Evolutionary conservation across 2,797 vertebrate species (phyloP).

Genomic region (Astyanax mexicanus): DNA sequence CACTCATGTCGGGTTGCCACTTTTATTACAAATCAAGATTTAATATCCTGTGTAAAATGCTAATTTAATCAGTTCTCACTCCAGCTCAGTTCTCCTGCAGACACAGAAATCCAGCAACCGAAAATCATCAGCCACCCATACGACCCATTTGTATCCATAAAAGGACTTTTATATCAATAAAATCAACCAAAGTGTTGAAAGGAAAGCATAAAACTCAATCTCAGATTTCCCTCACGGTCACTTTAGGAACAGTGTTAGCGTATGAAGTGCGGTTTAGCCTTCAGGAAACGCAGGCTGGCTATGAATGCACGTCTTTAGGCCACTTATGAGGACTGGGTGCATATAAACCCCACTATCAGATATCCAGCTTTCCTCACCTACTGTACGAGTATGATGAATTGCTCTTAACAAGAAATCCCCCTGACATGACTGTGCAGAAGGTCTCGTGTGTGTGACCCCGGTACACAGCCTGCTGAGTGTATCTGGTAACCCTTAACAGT

Average conservation of each 20-base stretch:
- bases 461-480: conserved; percentile 41
- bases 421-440: conserved; percentile 24
- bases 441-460: conserved; percentile 41
- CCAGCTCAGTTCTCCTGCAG: not conserved
- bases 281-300: conserved; percentile 3
- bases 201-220: conserved; percentile 29
- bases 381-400: conserved; percentile 39
- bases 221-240: conserved; percentile 21
- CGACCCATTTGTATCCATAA: not conserved
- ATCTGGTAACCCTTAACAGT: conserved; percentile 23
- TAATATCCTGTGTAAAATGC: not conserved
- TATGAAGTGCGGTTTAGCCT: conserved; percentile 18
- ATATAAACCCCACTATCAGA: conserved; percentile 26
- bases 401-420: conserved; percentile 26
- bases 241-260: not conserved
- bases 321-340: not conserved
- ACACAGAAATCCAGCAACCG: not conserved
- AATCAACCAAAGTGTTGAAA: conserved; percentile 5
- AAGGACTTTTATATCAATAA: not conserved
- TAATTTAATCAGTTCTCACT: not conserved
- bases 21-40: not conserved
- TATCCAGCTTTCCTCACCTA: conserved; percentile 36
- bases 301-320: conserved; percentile 30
- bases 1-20: not conserved
- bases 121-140: not conserved